Base-by-base conservation (phyloP, 2,888 invertebrate species). In the Epistrophe grossulariae region DNA sequence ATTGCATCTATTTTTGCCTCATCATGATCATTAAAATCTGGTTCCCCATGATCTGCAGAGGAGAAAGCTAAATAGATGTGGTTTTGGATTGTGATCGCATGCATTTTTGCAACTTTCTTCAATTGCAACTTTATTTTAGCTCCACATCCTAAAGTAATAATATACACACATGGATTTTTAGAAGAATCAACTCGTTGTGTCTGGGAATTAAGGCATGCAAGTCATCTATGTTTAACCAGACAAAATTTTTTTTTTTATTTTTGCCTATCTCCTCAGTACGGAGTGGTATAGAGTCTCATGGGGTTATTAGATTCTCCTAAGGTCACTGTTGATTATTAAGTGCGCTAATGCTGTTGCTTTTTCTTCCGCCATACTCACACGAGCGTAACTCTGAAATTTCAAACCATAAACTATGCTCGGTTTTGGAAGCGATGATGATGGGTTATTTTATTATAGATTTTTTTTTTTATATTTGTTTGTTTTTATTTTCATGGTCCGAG, bases 141-240 rank as follows among this genome's bases (percentile, higher is more conserved):
- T 40, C 9, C 7, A 24, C 62, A 62, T 35, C 31, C n/a, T 59
- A 31, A 17, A 38, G 13, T 8, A 19, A 57, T 10, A 31, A 4
- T 6, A n/a, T n/a, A n/a, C 9, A 10, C 8, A 6, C 19, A 19
- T 10, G 1, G 0, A n/a, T 45, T n/a, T n/a, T 0, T 24, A 40
- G 38, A 60, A 62, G 40, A 62, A 24, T 15, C 38, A 52, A 55
- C 24, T 55, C 24, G 40, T 55, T 70, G 55, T 55, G 70, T 70
- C 55, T 70, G 70, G 55, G 35, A 70, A 40, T 28, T 6, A 45
- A 50, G 48, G 24, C 43, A 40, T 68, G 50, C 43, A 59, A 76
- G 79, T 84, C 84, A 79, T 64, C 72, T 66, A 79, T 79, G 64
- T 28, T 19, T 28, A 40, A n/a, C 35, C 3, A 59, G 52, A 17